Evolutionary conservation across 2,797 vertebrate genomes (phyloP).

Genomic region (Champsocephalus gunnari): DNA sequence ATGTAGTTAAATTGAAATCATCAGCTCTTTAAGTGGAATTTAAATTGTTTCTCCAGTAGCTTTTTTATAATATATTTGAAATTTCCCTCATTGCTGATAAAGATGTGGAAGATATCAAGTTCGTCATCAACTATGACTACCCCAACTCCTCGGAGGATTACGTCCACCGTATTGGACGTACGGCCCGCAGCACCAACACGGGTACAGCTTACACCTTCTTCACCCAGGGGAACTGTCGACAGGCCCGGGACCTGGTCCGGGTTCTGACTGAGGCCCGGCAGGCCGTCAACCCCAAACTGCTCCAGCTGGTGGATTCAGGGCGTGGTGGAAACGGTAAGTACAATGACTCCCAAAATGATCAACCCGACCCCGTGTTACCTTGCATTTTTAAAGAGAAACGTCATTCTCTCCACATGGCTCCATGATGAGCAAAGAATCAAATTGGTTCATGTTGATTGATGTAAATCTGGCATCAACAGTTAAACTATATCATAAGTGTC

Average conservation of each 20-base stretch:
- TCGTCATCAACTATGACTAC: slow-evolving; percentile 99
- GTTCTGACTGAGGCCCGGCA: slow-evolving; percentile 96
- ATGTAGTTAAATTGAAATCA: background rate
- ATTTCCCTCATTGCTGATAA: slow-evolving; percentile 44
- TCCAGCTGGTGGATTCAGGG: slow-evolving; percentile 94
- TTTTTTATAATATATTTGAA: slow-evolving; percentile 46
- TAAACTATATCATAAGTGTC: too few relatives aligned
- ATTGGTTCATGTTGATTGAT: too few relatives aligned
- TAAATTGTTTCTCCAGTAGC: slow-evolving; percentile 3
- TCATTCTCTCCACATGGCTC: too few relatives aligned
- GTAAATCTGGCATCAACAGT: too few relatives aligned
- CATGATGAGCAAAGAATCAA: too few relatives aligned
- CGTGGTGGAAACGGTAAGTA: slow-evolving; percentile 88
- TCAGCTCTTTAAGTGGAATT: background rate
- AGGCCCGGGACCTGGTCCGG: slow-evolving; percentile 95
- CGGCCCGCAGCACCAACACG: slow-evolving; percentile 98
- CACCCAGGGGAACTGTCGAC: slow-evolving; percentile 96
- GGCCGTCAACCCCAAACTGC: slow-evolving; percentile 97
- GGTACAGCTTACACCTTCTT: slow-evolving; percentile 99
- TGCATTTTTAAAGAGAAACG: too few relatives aligned
- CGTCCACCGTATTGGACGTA: slow-evolving; percentile 97
- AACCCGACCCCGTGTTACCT: too few relatives aligned
- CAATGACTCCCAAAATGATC: too few relatives aligned
- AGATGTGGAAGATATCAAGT: slow-evolving; percentile 99
- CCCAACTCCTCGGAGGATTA: slow-evolving; percentile 98